These are phyloP conservation scores for Meiosimyza decipiens DNA, from an alignment of 2,888 invertebrate genomes.

Conservation along the genomic window DNA sequence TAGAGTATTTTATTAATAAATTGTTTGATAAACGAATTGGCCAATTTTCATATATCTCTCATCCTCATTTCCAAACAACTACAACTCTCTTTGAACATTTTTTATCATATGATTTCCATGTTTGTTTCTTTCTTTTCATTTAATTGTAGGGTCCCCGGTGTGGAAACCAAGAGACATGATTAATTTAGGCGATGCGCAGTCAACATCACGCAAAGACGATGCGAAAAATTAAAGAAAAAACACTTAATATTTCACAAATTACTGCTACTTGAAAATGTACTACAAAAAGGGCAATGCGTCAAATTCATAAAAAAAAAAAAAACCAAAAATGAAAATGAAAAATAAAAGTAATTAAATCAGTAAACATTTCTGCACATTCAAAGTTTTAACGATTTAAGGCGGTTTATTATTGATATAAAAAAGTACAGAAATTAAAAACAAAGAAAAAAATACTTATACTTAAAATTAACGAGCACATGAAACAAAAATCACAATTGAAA, in stretches of 20 bases:
- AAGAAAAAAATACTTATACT: conserved; percentile 46
- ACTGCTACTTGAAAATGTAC: background rate
- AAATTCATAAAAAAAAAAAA: conserved; percentile 34
- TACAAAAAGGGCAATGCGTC: background rate
- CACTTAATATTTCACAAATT: conserved; percentile 43
- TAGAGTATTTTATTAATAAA: too few relatives aligned
- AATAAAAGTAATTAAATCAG: conserved; percentile 41
- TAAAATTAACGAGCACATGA: conserved; percentile 32
- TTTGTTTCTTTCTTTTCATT: conserved; percentile 64
- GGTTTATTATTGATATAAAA: conserved; percentile 42
- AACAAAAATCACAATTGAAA: conserved; percentile 40
- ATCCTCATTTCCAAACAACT: conserved; percentile 27
- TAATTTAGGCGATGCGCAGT: conserved; percentile 71
- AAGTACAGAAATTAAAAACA: conserved; percentile 42
- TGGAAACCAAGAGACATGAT: conserved; percentile 96
- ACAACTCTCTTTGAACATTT: conserved; percentile 57
- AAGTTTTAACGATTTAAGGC: conserved; percentile 36
- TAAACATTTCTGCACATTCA: conserved; percentile 30
- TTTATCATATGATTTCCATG: conserved; percentile 68
- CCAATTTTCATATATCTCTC: too few relatives aligned
- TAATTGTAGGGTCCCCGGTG: conserved; percentile 94
- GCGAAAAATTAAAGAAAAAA: conserved; percentile 65
- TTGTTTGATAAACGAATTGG: too few relatives aligned
- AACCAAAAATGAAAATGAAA: conserved; percentile 22
- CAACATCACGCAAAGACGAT: conserved; percentile 69